Base-by-base conservation (phyloP, 2,113 vertebrate genomes). In the Dunckerocampus dactyliophorus region DNA sequence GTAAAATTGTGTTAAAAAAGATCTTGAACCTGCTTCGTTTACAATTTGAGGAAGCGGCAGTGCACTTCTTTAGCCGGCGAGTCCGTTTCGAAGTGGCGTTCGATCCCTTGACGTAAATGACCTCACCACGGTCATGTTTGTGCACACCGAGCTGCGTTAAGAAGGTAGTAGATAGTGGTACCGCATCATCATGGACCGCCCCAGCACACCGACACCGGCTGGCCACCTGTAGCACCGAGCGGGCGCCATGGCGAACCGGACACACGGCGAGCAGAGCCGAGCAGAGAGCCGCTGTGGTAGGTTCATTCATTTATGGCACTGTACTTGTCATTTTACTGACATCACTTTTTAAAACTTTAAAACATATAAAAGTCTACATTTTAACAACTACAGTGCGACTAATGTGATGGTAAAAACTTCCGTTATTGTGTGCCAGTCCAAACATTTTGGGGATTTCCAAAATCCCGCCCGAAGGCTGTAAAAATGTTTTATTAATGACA, bases 141-240 rank as follows among this genome's bases (percentile, higher is more conserved):
- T 69, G 62, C 61, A 8, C 65, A 8, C 24, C 15, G 46, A 84
- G 69, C 74, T 47, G 66, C 51, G 70, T 11, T 62, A 70, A 81
- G 65, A 74, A 39, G 59, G 31, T 24, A 63, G 34, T 54, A 43
- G 42, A 62, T 28, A 13, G 37, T 57, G 68, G 69, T 65, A 9
- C 78, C 69, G 66, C 76, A 64, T 65, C 79, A 72, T 17, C 76
- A 88, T 88, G 89, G 82, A 85, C 65, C 79, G 57, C 77, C 70
- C 71, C 62, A 65, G 47, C 58, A 64, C 64, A 74, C 53, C 54
- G 60, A 43, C 16, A 66, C 75, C 73, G 69, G 80, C 67, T 71
- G 34, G 67, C 72, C 80, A 87, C 85, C 88, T 88, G 87, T 89
- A 88, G 85, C 83, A 55, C 64, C 80, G 13, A 9, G 17, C 20